A percentile compares a stretch with the other conserved stretches of the same genome.
These are phyloP conservation scores for Caretta caretta DNA, from an alignment of 2,113 vertebrate species.

Conservation along the genomic window DNA sequence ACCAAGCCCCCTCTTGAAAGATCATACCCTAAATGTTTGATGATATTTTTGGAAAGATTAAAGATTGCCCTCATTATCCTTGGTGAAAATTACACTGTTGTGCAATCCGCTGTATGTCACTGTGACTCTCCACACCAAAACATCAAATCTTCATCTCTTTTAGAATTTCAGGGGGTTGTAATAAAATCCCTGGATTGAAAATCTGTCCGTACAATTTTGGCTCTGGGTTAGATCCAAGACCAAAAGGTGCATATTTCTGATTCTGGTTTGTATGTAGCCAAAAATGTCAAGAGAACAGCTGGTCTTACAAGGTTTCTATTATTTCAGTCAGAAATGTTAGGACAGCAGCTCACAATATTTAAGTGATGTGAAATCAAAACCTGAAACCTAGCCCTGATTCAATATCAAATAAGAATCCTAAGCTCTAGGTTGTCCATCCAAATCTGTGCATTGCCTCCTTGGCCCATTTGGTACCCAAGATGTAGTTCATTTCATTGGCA, in stretches of 20 bases:
- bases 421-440: neutral
- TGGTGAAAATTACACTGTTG: neutral
- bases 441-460: neutral
- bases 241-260: conserved; percentile 52
- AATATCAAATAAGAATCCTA: neutral
- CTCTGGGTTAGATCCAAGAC: conserved; percentile 48
- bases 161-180: conserved; percentile 47
- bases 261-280: conserved; percentile 23
- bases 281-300: neutral
- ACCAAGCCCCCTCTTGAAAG: neutral
- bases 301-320: conserved; percentile 10
- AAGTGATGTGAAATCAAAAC: neutral
- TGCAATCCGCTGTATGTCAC: neutral
- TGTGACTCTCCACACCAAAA: conserved; percentile 13
- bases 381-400: neutral
- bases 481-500: neutral
- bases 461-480: neutral
- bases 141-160: conserved; percentile 55
- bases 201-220: conserved; percentile 54
- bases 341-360: neutral
- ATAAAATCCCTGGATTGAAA: conserved; percentile 50
- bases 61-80: neutral
- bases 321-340: neutral
- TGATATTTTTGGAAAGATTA: neutral
- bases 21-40: neutral